Evolutionary conservation across 2,113 vertebrate species (phyloP), one percentile per base, ranked within the genome.

Genomic region (Willisornis vidua): DNA sequence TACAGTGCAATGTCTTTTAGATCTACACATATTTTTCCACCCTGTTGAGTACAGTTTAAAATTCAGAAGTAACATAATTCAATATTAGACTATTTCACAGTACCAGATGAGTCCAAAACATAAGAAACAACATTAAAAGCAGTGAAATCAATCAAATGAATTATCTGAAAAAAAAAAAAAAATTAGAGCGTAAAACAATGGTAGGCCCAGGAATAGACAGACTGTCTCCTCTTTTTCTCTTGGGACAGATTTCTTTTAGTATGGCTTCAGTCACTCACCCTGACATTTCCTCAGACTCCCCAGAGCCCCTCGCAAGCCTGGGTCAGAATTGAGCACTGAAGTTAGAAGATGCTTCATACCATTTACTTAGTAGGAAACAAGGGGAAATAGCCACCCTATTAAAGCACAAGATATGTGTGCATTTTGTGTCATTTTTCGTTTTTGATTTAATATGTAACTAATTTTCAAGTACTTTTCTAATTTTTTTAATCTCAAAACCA

Each of bases 121-220:
- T 87, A 89, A 94, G 67, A 94, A 96, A 95, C 52, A 90, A 49
- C 66, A 93, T 97, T 96, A 91, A 93, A 96, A 96, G 73, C 79
- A 82, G 43, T 31, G 45, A 81, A 97, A 96, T 96, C 89, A 95
- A 96, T 96, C 97, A 93, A 94, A 87, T 75, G 33, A 94, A 87
- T 91, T 92, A 93, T 59, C 75, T 70, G 63, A 57, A 82, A 96
- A 96, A 97, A 57, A 82, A 96, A 96, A 97, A 75, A 93, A 90
- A 83, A 85, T 89, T 89, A 94, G n/a, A 66, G 48, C 58, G 91
- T 90, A 94, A 92, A 96, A 86, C 55, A 94, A 81, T 78, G 85
- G 82, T 48, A 90, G 85, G 62, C 78, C 70, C 70, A 68, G 70
- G 52, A 84, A 92, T 16, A 97, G 96, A 90, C 92, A 94, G 79